phyloP scores from a whole-genome alignment of 2,113 vertebrate species.

The Peucedramus taeniatus region DNA sequence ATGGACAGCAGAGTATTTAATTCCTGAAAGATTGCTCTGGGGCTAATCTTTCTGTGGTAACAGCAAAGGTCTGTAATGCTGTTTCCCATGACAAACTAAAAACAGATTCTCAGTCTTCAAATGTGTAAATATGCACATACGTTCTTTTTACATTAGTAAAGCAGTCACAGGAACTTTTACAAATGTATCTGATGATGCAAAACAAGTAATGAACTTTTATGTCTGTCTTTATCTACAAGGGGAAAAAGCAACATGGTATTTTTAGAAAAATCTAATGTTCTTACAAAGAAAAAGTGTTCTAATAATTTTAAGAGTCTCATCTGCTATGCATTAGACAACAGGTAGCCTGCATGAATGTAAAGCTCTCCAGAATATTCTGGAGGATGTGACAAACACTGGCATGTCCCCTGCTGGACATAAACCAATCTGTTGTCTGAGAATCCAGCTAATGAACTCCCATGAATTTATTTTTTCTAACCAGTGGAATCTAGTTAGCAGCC shows the following conservation, averaged over 20 bases:
- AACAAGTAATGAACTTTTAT: neutral
- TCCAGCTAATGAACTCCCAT: neutral
- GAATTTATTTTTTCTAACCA: neutral
- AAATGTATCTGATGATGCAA: neutral
- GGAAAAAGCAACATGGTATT: neutral
- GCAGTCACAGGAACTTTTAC: neutral
- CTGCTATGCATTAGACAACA: neutral
- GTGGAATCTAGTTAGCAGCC: neutral
- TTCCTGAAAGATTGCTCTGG: neutral
- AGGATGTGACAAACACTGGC: neutral
- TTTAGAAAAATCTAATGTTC: neutral
- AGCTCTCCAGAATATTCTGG: neutral
- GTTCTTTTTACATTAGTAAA: neutral
- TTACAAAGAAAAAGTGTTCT: neutral
- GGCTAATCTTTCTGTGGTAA: neutral
- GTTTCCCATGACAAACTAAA: rapidly evolving
- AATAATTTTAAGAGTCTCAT: neutral
- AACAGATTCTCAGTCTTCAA: neutral
- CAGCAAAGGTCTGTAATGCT: neutral
- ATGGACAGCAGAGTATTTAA: neutral
- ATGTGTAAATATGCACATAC: neutral
- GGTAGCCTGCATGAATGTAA: neutral
- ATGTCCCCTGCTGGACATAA: neutral
- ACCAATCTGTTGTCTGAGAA: neutral
- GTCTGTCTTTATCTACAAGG: neutral